Percentiles rank a stretch among this genome's conserved stretches.
Conservation (phyloP, 2,797 vertebrate genomes). For the Parauchenoglanis punctatus region DNA sequence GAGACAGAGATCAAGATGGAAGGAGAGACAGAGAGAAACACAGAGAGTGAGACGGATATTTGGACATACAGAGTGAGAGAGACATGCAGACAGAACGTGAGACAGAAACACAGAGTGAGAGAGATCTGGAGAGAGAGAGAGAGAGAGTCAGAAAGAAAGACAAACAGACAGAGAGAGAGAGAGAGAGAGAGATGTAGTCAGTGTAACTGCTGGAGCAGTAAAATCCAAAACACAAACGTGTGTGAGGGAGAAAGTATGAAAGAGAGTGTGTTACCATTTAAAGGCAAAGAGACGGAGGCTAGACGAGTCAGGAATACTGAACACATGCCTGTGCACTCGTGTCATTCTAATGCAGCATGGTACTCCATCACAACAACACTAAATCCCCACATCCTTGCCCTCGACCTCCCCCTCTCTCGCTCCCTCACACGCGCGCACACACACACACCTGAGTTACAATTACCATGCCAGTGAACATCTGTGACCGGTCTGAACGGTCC, state of each 20-base stretch:
- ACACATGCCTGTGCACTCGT: constrained; percentile 42
- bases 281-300: constrained; percentile 54
- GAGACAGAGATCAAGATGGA: not conserved
- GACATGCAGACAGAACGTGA: not conserved
- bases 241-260: not conserved
- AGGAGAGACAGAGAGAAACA: not conserved
- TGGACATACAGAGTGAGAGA: not conserved
- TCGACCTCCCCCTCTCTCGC: not conserved
- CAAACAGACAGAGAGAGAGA: not conserved
- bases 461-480: not conserved
- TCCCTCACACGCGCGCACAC: not conserved
- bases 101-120: not conserved
- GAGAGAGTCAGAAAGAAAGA: not conserved
- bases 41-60: not conserved
- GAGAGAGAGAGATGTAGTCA: not conserved
- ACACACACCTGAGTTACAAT: constrained; percentile 6
- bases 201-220: not conserved
- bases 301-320: constrained; percentile 35
- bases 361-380: constrained; percentile 28
- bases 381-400: constrained; percentile 1
- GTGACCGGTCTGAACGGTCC: not conserved
- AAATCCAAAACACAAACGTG: not conserved
- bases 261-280: constrained; percentile 56
- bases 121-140: not conserved
- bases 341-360: constrained; percentile 39